Evolutionary conservation across 2,888 invertebrate genomes (phyloP), one percentile per base, ranked within the genome.

Genomic region (Epinotia nisella): DNA sequence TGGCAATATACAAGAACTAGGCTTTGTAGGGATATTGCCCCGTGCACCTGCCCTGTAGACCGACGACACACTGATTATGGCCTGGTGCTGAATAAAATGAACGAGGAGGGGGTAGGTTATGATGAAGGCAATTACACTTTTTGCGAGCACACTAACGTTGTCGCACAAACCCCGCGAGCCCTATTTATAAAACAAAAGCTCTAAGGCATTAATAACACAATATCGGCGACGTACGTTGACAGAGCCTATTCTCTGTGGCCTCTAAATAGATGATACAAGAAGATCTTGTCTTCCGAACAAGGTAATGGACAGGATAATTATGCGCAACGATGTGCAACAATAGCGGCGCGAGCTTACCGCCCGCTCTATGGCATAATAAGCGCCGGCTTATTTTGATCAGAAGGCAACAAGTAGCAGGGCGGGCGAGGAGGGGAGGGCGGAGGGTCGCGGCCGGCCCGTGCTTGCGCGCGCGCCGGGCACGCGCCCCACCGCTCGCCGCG

Each of bases 291-390:
- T 82, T 86, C 89, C 90, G 88, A 90, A 92, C 91, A 92, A 90
- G 92, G 91, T 90, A 93, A 91, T 91, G 91, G 91, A 91, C 91
- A 88, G 91, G 90, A 92, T 93, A 93, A 93, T 93, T 92, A 93
- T 90, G 90, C 85, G 87, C 89, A 89, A 90, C 90, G 88, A 90
- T 89, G 90, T 91, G 92, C 90, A 92, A 93, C 93, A 93, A 93
- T 92, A 93, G 91, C 88, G 87, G 89, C 89, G 90, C 90, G 89
- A 89, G 91, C 90, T 88, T 87, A 88, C 88, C 85, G 78, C 74
- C 65, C 70, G 87, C 87, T 90, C 88, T 90, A 89, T 90, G 90
- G 90, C 89, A 91, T 92, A 92, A 92, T 92, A 91, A 92, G 90
- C 87, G 90, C 90, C 91, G 90, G 90, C 86, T 87, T 91, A 90